Evolutionary conservation across 2,888 invertebrate species (phyloP).

Genomic region (Caenorhabditis japonica): DNA sequence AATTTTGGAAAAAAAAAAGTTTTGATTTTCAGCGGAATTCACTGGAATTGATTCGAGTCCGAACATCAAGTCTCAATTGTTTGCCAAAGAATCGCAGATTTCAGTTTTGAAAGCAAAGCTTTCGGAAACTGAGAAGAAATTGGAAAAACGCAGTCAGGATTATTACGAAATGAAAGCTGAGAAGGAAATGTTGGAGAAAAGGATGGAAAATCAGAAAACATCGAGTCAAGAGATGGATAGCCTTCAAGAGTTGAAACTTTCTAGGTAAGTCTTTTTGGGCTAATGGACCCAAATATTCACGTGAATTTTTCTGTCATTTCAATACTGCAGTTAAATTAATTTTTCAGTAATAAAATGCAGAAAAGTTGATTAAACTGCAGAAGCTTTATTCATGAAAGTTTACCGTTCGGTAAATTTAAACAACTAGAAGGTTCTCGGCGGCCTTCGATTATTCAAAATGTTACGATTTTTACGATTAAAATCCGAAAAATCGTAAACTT

Average conservation of each 20-base stretch:
- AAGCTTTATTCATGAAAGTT: too few relatives aligned
- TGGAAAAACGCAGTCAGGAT: conserved; percentile 61
- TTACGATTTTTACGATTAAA: too few relatives aligned
- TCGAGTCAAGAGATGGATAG: conserved; percentile 40
- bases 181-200: conserved; percentile 76
- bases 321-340: too few relatives aligned
- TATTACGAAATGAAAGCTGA: conserved; percentile 63
- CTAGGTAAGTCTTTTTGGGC: conserved; percentile 36
- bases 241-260: conserved; percentile 58
- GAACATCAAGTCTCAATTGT: conserved; percentile 56
- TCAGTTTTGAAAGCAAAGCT: conserved; percentile 55
- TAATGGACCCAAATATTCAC: neutral
- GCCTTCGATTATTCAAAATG: too few relatives aligned
- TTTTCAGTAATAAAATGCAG: too few relatives aligned
- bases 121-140: conserved; percentile 54
- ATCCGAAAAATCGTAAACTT: too few relatives aligned
- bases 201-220: conserved; percentile 40
- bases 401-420: too few relatives aligned
- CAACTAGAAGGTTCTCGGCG: too few relatives aligned
- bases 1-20: conserved; percentile 1
- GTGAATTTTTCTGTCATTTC: too few relatives aligned
- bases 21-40: conserved; percentile 32
- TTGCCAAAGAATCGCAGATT: conserved; percentile 66
- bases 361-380: too few relatives aligned
- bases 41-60: conserved; percentile 20